phyloP scores from a whole-genome alignment of 1,140 invertebrate species.

The Cherax destructor region DNA sequence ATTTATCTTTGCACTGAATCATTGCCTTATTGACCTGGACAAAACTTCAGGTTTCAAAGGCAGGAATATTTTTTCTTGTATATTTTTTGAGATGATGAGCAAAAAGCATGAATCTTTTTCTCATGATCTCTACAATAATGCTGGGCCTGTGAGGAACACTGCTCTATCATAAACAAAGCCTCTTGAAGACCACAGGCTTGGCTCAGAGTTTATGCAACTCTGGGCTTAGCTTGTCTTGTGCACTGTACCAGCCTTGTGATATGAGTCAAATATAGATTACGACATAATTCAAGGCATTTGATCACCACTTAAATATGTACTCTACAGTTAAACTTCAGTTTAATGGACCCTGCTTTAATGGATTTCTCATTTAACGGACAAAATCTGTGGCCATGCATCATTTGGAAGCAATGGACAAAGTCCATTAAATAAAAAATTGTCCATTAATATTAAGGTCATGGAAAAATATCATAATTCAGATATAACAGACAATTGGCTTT shows the following conservation, averaged over 20 bases:
- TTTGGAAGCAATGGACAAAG: too few relatives aligned
- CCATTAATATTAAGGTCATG: too few relatives aligned
- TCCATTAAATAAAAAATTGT: too few relatives aligned
- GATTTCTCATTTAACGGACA: too few relatives aligned
- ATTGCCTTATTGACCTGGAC: slow-evolving; percentile 22
- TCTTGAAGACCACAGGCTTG: background rate
- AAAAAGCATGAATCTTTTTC: slow-evolving; percentile 7
- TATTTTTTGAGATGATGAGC: background rate
- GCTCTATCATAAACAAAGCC: slow-evolving; percentile 18
- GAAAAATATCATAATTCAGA: too few relatives aligned
- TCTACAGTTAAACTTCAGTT: too few relatives aligned
- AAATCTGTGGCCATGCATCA: too few relatives aligned
- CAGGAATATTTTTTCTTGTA: background rate
- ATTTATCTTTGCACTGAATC: background rate
- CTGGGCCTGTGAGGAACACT: slow-evolving; percentile 52
- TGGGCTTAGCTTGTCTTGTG: slow-evolving; percentile 9
- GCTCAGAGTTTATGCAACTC: background rate
- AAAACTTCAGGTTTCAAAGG: background rate
- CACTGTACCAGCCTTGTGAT: background rate
- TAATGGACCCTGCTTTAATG: too few relatives aligned
- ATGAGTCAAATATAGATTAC: too few relatives aligned
- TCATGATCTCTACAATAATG: slow-evolving; percentile 23
- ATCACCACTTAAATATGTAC: too few relatives aligned
- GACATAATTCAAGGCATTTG: too few relatives aligned
- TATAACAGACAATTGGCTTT: too few relatives aligned